Conservation (phyloP, 2,797 vertebrate species). For the Pangasius larnaudii region DNA sequence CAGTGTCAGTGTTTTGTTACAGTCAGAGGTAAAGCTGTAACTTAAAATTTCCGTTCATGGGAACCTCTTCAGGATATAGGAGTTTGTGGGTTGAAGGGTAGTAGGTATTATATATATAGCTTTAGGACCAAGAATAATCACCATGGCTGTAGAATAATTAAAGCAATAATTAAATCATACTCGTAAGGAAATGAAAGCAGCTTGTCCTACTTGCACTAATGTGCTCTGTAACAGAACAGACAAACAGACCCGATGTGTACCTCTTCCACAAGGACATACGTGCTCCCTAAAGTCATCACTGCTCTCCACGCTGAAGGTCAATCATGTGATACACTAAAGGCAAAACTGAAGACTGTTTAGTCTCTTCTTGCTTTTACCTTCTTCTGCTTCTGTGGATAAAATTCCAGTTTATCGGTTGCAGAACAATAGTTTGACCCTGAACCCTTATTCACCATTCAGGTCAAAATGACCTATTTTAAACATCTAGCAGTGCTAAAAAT, state of each 20-base stretch:
- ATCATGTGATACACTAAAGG: constrained; percentile 17
- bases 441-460: background rate
- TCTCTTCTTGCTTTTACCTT: constrained; percentile 27
- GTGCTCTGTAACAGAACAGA: background rate
- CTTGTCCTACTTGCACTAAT: background rate
- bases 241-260: background rate
- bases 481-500: background rate
- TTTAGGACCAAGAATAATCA: background rate
- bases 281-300: background rate
- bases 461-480: background rate
- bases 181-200: background rate
- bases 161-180: background rate
- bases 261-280: constrained; percentile 2
- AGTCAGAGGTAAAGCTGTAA: background rate
- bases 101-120: background rate
- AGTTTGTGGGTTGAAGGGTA: background rate
- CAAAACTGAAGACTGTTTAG: constrained; percentile 48
- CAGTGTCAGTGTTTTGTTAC: background rate
- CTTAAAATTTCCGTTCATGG: background rate
- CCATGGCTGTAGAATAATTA: background rate
- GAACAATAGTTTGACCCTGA: background rate
- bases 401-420: background rate
- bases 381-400: background rate
- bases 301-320: constrained; percentile 46
- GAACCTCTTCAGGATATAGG: background rate